Evolutionary conservation across 2,113 vertebrate genomes (phyloP), one percentile per base, ranked within the genome.

Genomic region (Elachura formosa): DNA sequence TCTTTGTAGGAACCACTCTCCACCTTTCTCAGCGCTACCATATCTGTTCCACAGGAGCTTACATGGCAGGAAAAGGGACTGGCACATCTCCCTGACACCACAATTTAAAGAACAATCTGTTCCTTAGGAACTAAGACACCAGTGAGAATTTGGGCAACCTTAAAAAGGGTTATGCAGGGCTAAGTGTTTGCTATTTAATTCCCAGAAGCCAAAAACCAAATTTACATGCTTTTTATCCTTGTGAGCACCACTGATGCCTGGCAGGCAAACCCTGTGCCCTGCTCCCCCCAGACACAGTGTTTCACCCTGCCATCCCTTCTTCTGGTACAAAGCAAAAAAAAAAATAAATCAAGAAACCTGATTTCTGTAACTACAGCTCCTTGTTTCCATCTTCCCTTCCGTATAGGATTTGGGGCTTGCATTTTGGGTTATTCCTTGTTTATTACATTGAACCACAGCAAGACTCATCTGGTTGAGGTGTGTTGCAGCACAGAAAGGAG

Each of bases 361-460:
- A 38, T 61, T 82, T 67, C 48, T 67, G 8, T 29, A 56, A 40
- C 52, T 25, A 4, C 15, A 51, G 43, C 14, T 64, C 67, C 78
- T 41, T 20, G 52, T 8, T 26, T 5, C 20, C 4, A 4, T 26
- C 48, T 43, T 46, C 29, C 40, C 59, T 56, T 63, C 2, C 59
- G 51, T 0, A 14, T 0, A 38, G 26, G 24, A 69, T 36, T 5
- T 24, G 3, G 16, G n/a, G 48, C 4, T 90, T 34, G 34, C 12
- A 38, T 91, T 84, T 21, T 1, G 68, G 28, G n/a, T 61, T 75
- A 33, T 52, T 61, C 41, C 52, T 51, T 79, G 25, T 28, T 24
- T 0, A 20, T 52, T 1, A 29, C 56, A n/a, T 13, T 1, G 0
- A 83, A 69, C n/a, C 16, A 2, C 2, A 21, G 69, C 43, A 51